A percentile compares a stretch with the other conserved stretches of the same genome.
Conservation (phyloP, 1,140 invertebrate genomes). For the Panulirus ornatus region DNA sequence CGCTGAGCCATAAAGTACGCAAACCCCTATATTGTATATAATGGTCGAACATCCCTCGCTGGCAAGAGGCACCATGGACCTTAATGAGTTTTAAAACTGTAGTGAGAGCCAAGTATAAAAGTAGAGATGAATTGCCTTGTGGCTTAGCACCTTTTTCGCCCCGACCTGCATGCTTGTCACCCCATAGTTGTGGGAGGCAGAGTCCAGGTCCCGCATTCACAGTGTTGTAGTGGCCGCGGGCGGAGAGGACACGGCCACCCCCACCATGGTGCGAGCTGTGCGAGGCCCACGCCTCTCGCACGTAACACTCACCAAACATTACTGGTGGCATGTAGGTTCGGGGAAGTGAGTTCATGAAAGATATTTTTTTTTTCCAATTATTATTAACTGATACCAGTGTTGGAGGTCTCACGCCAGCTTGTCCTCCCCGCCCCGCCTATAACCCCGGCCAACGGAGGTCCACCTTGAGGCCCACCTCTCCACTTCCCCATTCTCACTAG, state of each 20-base stretch:
- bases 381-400: neutral
- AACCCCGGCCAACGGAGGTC: conserved; percentile 25
- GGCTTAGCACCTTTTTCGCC: conserved; percentile 69
- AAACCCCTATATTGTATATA: conserved; percentile 23
- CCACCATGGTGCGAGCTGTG: neutral
- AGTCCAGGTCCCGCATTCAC: conserved; percentile 62
- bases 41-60: conserved; percentile 58
- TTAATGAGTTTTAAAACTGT: conserved; percentile 37
- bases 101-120: conserved; percentile 31
- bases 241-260: conserved; percentile 11
- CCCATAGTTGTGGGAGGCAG: conserved; percentile 55
- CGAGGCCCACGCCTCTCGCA: neutral
- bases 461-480: conserved; percentile 43
- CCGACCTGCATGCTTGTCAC: conserved; percentile 67
- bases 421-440: conserved; percentile 40
- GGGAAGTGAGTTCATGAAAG: neutral
- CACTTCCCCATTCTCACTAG: conserved; percentile 5
- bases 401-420: neutral
- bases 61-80: conserved; percentile 66
- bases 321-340: neutral
- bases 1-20: conserved; percentile 45
- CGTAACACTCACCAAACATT: neutral
- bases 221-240: conserved; percentile 49
- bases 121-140: conserved; percentile 61
- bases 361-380: conserved; percentile 6